Percentiles rank a stretch among this genome's conserved stretches.
These are phyloP conservation scores for Scytalopus superciliaris DNA, from an alignment of 2,113 vertebrate species.

Conservation along the genomic window DNA sequence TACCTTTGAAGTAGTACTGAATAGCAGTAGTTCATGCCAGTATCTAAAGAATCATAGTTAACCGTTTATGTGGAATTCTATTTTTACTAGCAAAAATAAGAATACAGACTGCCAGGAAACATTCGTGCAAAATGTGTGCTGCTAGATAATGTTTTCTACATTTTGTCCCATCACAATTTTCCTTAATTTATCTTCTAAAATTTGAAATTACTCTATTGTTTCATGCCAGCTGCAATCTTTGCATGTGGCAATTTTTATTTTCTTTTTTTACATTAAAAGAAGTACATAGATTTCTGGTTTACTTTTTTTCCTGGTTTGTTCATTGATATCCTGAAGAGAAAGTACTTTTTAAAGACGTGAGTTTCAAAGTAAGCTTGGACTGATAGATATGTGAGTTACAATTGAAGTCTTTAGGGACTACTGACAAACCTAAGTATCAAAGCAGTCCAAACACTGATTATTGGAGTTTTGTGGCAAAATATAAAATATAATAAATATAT, in stretches of 20 bases:
- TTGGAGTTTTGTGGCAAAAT: not conserved
- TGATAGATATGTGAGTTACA: not conserved
- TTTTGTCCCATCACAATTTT: not conserved
- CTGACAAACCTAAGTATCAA: not conserved
- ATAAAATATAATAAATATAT: not conserved
- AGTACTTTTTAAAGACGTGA: not conserved
- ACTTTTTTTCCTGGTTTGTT: not conserved
- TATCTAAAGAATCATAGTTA: not conserved
- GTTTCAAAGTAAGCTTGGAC: not conserved
- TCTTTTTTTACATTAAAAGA: not conserved
- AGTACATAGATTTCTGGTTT: not conserved
- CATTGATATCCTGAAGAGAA: not conserved
- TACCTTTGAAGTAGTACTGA: constrained; percentile 14
- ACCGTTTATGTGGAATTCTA: not conserved
- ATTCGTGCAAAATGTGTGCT: not conserved
- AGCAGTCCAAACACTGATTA: not conserved
- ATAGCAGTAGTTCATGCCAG: not conserved
- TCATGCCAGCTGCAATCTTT: not conserved
- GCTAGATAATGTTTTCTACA: not conserved
- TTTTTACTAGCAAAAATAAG: not conserved
- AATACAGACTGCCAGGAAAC: not conserved
- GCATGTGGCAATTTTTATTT: not conserved
- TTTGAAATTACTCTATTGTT: not conserved
- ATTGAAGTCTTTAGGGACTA: not conserved
- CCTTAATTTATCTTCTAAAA: not conserved